Evolutionary conservation across 2,888 invertebrate species (phyloP), one percentile per base, ranked within the genome.

Genomic region (Spisula solida): DNA sequence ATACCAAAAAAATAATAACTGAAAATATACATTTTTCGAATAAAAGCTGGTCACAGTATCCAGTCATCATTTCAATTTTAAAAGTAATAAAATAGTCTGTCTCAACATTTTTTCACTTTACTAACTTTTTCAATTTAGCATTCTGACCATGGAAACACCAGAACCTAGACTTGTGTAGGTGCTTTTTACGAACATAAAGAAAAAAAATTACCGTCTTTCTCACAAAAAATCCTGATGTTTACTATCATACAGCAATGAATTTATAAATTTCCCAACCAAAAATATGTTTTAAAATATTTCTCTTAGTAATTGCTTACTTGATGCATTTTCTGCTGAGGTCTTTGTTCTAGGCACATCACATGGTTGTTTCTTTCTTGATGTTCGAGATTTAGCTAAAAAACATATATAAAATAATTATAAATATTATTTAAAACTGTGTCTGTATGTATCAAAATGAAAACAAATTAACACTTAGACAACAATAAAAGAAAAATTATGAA

Each of bases 311-410:
- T 55, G 55, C 55, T 55, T 55, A 55, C 55, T 55, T 55, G 55
- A 18, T 55, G 20, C 55, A 55, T 55, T 55, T 55, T 55, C 55
- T 55, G 55, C 55, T 55, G 55, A 55, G 20, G 55, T 55, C 55
- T 55, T 55, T 55, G 55, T 55, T 55, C 55, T 55, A 55, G 55
- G 55, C 55, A 55, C 55, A 55, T 55, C 55, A 55, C 55, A 55
- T 55, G 55, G 55, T 55, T 55, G 55, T 20, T 55, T 55, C 55
- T 20, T 55, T 55, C 55, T 55, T 55, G 55, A 55, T 55, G 55
- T 18, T 55, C 55, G 55, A 20, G 55, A 55, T 55, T 55, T 20
- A 20, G 20, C 55, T 20, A 20, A 20, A 55, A 55, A 14, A 14
- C 20, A 18, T 20, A 55, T 55, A 18, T 55, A 55, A 55, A 55